Base-by-base conservation (phyloP, 1,140 invertebrate genomes). In the Acromyrmex heyeri region DNA sequence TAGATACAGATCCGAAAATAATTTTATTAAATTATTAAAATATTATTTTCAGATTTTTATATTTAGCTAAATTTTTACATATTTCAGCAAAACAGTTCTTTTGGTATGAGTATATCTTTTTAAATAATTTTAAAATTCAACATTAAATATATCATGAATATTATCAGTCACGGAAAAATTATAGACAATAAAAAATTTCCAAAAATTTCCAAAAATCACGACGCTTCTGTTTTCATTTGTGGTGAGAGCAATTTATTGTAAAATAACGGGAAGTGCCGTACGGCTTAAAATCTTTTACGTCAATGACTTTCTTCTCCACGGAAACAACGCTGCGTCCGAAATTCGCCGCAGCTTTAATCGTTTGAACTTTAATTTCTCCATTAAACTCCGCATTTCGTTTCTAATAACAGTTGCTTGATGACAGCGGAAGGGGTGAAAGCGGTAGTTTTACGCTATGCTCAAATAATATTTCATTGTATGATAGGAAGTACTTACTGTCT, bases 371-470 rank as follows among this genome's bases (percentile, higher is more conserved):
- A 53, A 16, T 64, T 34, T 34, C 44, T 10, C n/a, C 48, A 16
- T 27, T 48, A 14, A 21, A 18, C 65, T n/a, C 50, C 24, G 50
- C 24, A 61, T 38, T 59, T n/a, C 53, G 57, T 89, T 86, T 78
- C 85, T 81, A 87, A 70, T 57, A 69, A 61, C 75, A 82, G 57
- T 6, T 82, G 55, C 10, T 55, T 59, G 86, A 77, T 55, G 81
- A 70, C 50, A 34, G 65, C 14, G 57, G 62, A 69, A 44, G 85
- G 88, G 86, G 86, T 90, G 88, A 90, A 90, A 90, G 89, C 89
- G 70, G 21, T n/a, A 53, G 30, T 70, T 70, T 70, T 70, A 44
- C 34, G 78, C 16, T 69, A 53, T n/a, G 27, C 30, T 34, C 48
- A 65, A 69, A 81, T 81, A 48, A 53, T 34, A 53, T 81, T 57